phyloP scores from a whole-genome alignment of 2,888 invertebrate species.

The Caenorhabditis auriculariae region DNA sequence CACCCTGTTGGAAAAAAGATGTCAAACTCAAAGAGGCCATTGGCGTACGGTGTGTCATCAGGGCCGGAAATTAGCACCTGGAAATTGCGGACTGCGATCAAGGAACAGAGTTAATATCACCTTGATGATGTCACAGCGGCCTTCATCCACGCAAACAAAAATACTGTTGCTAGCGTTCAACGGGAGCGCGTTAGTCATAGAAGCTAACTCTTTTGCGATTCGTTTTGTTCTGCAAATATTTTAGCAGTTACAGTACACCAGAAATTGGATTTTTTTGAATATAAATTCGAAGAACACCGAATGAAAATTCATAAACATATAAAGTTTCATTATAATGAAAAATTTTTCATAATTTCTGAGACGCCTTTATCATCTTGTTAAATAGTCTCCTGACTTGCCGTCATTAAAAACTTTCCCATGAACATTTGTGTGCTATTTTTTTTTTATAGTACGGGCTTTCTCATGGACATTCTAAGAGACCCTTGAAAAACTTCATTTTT shows the following conservation, averaged over 20 bases:
- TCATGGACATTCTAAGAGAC: no score
- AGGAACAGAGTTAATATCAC: constrained; percentile 3
- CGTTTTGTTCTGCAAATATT: constrained; percentile 32
- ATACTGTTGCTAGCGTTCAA: constrained; percentile 59
- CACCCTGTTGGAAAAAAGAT: constrained; percentile 60
- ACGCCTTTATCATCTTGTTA: no score
- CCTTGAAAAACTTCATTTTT: no score
- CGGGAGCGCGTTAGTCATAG: constrained; percentile 57
- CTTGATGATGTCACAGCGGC: constrained; percentile 59
- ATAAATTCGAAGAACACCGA: no score
- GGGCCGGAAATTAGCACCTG: constrained; percentile 59
- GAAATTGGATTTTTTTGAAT: no score
- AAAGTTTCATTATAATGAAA: no score
- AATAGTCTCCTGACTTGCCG: no score
- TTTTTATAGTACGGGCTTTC: no score
- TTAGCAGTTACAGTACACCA: not conserved
- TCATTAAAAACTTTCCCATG: no score
- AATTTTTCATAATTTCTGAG: no score
- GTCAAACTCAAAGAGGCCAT: constrained; percentile 67
- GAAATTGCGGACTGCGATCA: not conserved
- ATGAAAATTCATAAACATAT: no score
- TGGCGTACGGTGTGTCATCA: constrained; percentile 72
- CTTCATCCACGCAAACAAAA: constrained; percentile 62
- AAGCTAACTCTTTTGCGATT: constrained; percentile 57
- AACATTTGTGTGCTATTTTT: no score